Evolutionary conservation across 2,888 invertebrate genomes (phyloP), one percentile per base, ranked within the genome.

Genomic region (Thysanoteuthis rhombus): DNA sequence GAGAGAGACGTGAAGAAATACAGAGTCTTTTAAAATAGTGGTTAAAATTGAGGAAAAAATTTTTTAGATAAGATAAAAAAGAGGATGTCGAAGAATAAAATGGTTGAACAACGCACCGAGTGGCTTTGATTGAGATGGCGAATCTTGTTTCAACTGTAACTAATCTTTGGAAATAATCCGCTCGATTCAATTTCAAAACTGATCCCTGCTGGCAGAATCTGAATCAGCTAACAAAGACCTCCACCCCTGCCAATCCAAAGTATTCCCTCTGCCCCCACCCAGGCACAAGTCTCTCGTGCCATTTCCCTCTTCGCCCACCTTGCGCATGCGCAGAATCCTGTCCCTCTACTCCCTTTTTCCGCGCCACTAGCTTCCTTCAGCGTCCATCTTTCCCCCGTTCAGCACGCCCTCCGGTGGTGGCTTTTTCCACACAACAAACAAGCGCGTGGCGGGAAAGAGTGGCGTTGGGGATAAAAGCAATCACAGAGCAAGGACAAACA

Each of bases 111-210:
- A 75, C 52, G 52, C 52, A 52, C 52, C 52, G 25, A 52, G 52
- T 52, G 75, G n/a, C 75, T 75, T 75, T 75, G 75, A 75, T 75
- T 75, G 36, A n/a, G 36, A 36, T 75, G 75, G 75, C 75, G 75
- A 75, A 75, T 75, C 75, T 75, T 75, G 75, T 75, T 75, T 75
- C 75, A 75, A 36, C 75, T 36, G 75, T n/a, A 75, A 75, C 75
- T 75, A 75, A 75, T 75, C 75, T 75, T 75, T 75, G 75, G 75
- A 75, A 75, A 75, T 75, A 75, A 75, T 75, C n/a, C 75, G 75
- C n/a, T 75, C 75, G 75, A 75, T 75, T 75, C 75, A 75, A 75
- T 75, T 75, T 75, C 75, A 75, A 75, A 75, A 75, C 75, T 75
- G 75, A 75, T 75, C 75, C 75, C 75, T 75, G n/a, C 75, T 75